A percentile compares a stretch with the other conserved stretches of the same genome.
phyloP scores from a whole-genome alignment of 1,140 invertebrate genomes.

The Elysia chlorotica region DNA sequence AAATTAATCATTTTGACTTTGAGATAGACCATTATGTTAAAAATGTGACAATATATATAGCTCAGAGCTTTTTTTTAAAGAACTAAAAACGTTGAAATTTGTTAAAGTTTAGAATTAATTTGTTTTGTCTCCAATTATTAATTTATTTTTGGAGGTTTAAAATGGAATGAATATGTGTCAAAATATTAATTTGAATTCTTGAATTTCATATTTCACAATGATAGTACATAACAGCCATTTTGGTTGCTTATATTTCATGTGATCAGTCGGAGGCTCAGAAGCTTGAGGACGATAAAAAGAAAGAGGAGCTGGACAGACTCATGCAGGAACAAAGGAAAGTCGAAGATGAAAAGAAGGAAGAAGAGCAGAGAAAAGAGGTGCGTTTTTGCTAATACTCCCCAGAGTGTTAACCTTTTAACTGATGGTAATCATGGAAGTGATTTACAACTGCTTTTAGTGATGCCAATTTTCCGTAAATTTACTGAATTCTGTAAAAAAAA shows the following conservation, averaged over 20 bases:
- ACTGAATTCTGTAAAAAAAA: no score
- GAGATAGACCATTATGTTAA: neutral
- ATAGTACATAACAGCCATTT: neutral
- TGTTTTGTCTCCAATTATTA: neutral
- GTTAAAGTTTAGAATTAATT: neutral
- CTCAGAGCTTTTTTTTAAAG: neutral
- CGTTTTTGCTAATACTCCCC: neutral
- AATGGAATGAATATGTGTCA: neutral
- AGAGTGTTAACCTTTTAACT: no score
- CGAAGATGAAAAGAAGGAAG: conserved; percentile 40
- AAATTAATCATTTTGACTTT: neutral
- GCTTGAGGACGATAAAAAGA: conserved; percentile 26
- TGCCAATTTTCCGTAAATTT: no score
- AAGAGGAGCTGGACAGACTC: conserved; percentile 26
- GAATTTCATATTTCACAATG: no score
- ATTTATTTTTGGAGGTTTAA: neutral
- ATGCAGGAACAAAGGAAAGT: conserved; percentile 33
- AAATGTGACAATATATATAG: neutral
- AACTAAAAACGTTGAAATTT: neutral
- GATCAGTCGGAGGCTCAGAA: conserved; percentile 39
- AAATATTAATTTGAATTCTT: neutral
- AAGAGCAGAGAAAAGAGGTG: conserved; percentile 51
- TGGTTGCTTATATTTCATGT: neutral
- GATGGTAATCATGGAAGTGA: no score
- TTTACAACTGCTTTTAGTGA: no score